Percentiles rank a stretch among this genome's conserved stretches.
Evolutionary conservation across 2,797 vertebrate genomes (phyloP).

Genomic region (Aulostomus chinensis): DNA sequence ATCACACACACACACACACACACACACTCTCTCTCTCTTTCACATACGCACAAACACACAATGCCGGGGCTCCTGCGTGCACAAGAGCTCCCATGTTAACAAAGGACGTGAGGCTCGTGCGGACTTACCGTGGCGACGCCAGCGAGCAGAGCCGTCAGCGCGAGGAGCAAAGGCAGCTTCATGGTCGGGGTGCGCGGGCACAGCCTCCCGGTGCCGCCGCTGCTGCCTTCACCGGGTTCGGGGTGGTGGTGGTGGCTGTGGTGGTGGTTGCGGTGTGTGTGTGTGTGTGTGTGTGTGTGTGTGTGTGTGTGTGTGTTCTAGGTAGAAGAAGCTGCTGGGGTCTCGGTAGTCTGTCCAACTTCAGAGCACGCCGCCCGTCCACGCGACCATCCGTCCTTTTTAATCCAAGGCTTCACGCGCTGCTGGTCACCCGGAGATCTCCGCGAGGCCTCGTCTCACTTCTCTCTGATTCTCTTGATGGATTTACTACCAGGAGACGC

Average conservation of each 20-base stretch:
- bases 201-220: conserved; percentile 71
- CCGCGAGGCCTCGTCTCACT: conserved; percentile 41
- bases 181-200: conserved; percentile 69
- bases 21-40: neutral
- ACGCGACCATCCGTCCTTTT: conserved; percentile 70
- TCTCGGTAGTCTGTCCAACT: conserved; percentile 67
- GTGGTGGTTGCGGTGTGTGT: too few species aligned
- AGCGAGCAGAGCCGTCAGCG: conserved; percentile 75
- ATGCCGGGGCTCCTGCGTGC: neutral
- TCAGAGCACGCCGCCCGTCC: conserved; percentile 64
- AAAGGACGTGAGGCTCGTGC: conserved; percentile 56
- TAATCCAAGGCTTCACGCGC: conserved; percentile 65
- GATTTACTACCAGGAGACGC: conserved; percentile 70
- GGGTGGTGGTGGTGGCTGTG: too few species aligned
- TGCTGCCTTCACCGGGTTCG: conserved; percentile 55
- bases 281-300: neutral
- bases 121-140: conserved; percentile 76
- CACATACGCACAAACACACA: neutral
- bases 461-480: conserved; percentile 49
- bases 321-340: conserved; percentile 34
- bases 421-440: conserved; percentile 31
- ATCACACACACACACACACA: conserved; percentile 7
- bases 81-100: conserved; percentile 51
- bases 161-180: conserved; percentile 79
- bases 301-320: neutral